A percentile compares a stretch with the other conserved stretches of the same genome.
Evolutionary conservation across 2,888 invertebrate genomes (phyloP).

Genomic region (Tribolium freemani): DNA sequence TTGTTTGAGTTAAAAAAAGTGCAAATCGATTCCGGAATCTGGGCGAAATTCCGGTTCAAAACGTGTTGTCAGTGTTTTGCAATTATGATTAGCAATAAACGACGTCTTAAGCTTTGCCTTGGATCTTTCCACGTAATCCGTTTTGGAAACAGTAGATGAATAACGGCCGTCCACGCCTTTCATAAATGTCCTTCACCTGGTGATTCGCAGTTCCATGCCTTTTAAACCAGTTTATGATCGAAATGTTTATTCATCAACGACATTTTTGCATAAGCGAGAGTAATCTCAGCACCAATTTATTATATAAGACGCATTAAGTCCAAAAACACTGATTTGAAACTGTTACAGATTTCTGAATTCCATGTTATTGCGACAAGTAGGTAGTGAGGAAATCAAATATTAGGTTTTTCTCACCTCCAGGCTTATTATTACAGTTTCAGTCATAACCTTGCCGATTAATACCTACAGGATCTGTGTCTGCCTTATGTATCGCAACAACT

Average conservation of each 20-base stretch:
- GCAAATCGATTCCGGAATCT: constrained; percentile 25
- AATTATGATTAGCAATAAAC: neutral
- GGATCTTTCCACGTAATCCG: constrained; percentile 34
- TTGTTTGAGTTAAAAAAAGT: neutral
- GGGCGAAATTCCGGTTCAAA: constrained; percentile 18
- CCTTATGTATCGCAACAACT: neutral
- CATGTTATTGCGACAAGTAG: constrained; percentile 6
- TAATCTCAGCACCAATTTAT: constrained; percentile 10
- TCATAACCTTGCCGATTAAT: constrained; percentile 2
- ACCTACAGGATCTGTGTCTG: neutral
- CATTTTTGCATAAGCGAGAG: constrained; percentile 26
- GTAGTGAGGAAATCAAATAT: neutral
- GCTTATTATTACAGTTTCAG: neutral
- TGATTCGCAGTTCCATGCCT: constrained; percentile 44
- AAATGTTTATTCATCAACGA: constrained; percentile 17
- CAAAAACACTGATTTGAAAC: neutral
- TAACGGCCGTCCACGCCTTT: constrained; percentile 53
- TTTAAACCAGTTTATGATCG: constrained; percentile 26
- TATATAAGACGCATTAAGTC: constrained; percentile 13
- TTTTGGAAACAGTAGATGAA: constrained; percentile 43
- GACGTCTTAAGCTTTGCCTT: constrained; percentile 30
- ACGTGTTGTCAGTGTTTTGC: neutral
- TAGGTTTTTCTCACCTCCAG: neutral
- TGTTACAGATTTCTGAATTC: neutral
- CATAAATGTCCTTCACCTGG: constrained; percentile 52